These are phyloP conservation scores for Mus spicilegus DNA, from an alignment of 2,113 vertebrate genomes.

Conservation along the genomic window DNA sequence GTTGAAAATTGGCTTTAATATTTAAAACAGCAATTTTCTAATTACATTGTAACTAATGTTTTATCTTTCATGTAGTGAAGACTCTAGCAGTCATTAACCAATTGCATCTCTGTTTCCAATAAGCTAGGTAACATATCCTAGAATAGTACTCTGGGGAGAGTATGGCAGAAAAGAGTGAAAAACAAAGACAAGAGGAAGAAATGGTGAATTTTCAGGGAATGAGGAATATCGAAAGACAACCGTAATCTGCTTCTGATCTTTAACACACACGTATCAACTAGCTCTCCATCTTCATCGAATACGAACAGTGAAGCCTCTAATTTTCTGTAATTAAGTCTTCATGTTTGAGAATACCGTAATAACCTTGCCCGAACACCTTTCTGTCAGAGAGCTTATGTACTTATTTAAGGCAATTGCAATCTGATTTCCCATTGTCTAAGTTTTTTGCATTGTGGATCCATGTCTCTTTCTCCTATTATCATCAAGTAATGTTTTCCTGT, in stretches of 20 bases:
- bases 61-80: neutral
- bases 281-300: neutral
- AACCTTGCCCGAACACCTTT: neutral
- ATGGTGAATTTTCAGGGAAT: neutral
- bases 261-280: neutral
- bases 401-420: neutral
- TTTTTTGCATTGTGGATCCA: neutral
- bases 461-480: neutral
- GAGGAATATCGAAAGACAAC: neutral
- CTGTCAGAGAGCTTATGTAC: neutral
- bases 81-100: neutral
- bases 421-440: neutral
- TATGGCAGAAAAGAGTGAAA: neutral
- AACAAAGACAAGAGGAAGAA: neutral
- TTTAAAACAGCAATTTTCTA: neutral
- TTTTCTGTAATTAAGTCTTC: neutral
- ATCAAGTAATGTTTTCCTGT: neutral
- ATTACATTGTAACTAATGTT: conserved; percentile 8
- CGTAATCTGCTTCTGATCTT: neutral
- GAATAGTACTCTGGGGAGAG: neutral
- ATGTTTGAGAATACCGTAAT: neutral
- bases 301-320: neutral
- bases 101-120: neutral
- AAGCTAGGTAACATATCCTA: neutral
- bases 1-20: conserved; percentile 15